Conservation (phyloP, 2,797 vertebrate genomes). For the Tangara arthus region DNA sequence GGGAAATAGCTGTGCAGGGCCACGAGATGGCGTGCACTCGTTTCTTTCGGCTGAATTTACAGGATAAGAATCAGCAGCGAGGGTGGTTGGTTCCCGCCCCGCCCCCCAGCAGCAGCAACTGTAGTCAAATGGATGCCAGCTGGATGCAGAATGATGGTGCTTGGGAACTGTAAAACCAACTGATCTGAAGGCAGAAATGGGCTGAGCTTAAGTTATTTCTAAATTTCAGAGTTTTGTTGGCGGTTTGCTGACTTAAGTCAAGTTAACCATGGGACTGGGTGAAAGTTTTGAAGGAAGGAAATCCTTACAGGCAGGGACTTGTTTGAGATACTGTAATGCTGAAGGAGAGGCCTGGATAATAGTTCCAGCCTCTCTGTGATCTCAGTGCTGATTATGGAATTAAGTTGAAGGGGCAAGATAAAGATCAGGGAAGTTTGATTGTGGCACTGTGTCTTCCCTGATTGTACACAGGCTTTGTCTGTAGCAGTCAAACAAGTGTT, state of each 20-base stretch:
- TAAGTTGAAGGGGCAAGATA: neutral
- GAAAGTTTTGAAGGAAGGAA: neutral
- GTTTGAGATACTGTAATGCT: neutral
- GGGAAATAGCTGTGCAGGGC: neutral
- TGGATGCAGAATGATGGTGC: neutral
- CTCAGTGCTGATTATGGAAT: neutral
- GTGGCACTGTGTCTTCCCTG: neutral
- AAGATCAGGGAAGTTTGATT: neutral
- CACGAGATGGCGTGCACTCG: slow-evolving; percentile 26
- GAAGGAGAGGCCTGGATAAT: neutral
- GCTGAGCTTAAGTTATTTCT: neutral
- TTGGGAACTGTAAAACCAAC: neutral
- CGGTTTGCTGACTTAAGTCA: neutral
- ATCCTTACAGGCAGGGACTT: neutral
- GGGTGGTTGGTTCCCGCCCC: neutral
- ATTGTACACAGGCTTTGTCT: neutral
- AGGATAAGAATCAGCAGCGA: rapidly evolving
- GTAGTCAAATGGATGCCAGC: neutral
- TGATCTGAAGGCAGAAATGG: neutral
- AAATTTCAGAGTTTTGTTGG: neutral
- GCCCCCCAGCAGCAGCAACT: neutral
- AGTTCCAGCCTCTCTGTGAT: neutral
- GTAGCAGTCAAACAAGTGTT: neutral
- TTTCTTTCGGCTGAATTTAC: neutral
- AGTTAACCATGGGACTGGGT: neutral